phyloP scores from a whole-genome alignment of 92 coral and sea anemone genomes.

The Porites cylindrica region DNA sequence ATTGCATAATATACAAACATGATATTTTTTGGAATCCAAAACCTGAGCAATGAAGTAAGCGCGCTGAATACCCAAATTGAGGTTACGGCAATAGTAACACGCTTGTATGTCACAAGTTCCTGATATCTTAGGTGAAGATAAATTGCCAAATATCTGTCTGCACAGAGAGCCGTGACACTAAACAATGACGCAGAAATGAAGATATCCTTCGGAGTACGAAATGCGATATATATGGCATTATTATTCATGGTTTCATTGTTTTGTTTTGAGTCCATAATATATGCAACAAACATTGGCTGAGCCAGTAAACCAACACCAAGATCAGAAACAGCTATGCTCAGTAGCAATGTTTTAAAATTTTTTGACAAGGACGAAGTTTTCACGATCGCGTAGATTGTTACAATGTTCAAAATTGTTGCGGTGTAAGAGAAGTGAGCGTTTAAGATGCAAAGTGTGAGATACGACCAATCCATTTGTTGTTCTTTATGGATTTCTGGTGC shows the following conservation, averaged over 20 bases:
- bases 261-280: no score
- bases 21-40: background rate
- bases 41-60: background rate
- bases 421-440: no score
- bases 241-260: background rate
- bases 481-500: no score
- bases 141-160: background rate
- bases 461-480: no score
- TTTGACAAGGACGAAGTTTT: no score
- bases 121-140: background rate
- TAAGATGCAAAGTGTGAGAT: no score
- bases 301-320: no score
- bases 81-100: background rate
- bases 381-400: no score
- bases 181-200: background rate
- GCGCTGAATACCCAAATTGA: background rate
- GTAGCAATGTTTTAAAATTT: no score
- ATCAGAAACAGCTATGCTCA: no score
- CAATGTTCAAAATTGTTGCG: no score
- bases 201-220: background rate
- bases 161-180: background rate
- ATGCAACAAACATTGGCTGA: no score
- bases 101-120: constrained; percentile 6
- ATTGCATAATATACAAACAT: background rate
- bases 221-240: background rate